Percentiles rank a stretch among this genome's conserved stretches.
Evolutionary conservation across 1,140 invertebrate genomes (phyloP).

Genomic region (Plodia interpunctella): DNA sequence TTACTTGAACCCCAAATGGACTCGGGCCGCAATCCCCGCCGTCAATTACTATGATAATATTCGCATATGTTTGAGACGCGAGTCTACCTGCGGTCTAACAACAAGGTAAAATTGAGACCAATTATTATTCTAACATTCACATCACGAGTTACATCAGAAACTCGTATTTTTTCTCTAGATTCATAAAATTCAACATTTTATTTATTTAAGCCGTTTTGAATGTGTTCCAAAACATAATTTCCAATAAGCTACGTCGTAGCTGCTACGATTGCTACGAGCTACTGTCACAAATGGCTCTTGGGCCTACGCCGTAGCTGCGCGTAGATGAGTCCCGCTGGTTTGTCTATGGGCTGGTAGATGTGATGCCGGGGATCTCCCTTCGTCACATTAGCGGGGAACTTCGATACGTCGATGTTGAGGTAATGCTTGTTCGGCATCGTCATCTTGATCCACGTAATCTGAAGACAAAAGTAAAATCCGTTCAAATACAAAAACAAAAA

Average conservation of each 20-base stretch:
- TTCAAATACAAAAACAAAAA: not conserved
- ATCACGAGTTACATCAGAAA: too few relatives aligned
- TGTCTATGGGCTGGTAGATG: conserved; percentile 85
- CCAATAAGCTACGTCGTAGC: not conserved
- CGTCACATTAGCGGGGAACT: conserved; percentile 80
- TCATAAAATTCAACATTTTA: too few relatives aligned
- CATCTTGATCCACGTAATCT: conserved; percentile 84
- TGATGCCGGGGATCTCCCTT: conserved; percentile 80
- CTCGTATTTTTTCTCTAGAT: too few relatives aligned
- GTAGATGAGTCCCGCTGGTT: conserved; percentile 86
- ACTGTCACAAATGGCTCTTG: conserved; percentile 74
- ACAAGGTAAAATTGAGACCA: too few relatives aligned
- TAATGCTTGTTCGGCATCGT: conserved; percentile 89
- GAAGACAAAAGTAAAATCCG: conserved; percentile 35
- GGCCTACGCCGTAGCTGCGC: conserved; percentile 80
- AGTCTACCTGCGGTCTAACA: too few relatives aligned
- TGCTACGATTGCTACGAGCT: conserved; percentile 22
- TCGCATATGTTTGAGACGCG: too few relatives aligned
- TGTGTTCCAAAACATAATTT: too few relatives aligned
- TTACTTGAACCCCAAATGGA: too few relatives aligned
- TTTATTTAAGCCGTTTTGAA: too few relatives aligned
- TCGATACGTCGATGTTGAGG: conserved; percentile 83
- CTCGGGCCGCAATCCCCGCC: too few relatives aligned
- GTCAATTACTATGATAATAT: too few relatives aligned
- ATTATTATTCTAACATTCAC: too few relatives aligned